A percentile compares a stretch with the other conserved stretches of the same genome.
Evolutionary conservation across 1,140 invertebrate genomes (phyloP).

Genomic region (Achatina immaculata): DNA sequence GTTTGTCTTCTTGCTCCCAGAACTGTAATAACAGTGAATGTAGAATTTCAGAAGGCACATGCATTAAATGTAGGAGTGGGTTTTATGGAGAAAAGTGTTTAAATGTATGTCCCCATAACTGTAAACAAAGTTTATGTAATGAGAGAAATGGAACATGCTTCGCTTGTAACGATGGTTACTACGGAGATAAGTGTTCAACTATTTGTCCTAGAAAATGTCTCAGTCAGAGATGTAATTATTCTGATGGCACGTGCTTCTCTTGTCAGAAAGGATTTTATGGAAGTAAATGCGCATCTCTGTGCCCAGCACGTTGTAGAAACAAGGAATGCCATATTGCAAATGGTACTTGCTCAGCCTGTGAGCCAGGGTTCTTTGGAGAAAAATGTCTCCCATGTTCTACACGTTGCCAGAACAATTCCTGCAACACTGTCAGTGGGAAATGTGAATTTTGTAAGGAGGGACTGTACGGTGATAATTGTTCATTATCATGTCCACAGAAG

Average conservation of each 20-base stretch:
- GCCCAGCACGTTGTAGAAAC: background rate
- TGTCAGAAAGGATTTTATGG: background rate
- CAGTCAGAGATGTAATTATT: background rate
- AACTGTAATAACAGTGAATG: background rate
- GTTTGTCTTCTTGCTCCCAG: background rate
- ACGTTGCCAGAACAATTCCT: background rate
- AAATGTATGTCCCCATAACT: background rate
- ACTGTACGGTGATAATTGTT: background rate
- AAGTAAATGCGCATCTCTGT: background rate
- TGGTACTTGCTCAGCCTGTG: background rate
- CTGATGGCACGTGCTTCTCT: background rate
- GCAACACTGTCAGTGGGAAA: background rate
- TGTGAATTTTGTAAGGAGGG: background rate
- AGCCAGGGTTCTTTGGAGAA: background rate
- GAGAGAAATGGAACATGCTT: background rate
- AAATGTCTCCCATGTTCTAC: background rate
- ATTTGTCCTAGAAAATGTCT: background rate
- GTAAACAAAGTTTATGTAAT: background rate
- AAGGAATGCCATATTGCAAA: background rate
- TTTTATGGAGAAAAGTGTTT: background rate
- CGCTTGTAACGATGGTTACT: background rate
- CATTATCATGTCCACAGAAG: background rate
- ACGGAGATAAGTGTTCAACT: background rate
- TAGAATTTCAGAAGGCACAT: background rate
- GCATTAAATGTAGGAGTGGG: background rate